Evolutionary conservation across 2,113 vertebrate genomes (phyloP), one percentile per base, ranked within the genome.

Genomic region (Gopherus evgoodei): DNA sequence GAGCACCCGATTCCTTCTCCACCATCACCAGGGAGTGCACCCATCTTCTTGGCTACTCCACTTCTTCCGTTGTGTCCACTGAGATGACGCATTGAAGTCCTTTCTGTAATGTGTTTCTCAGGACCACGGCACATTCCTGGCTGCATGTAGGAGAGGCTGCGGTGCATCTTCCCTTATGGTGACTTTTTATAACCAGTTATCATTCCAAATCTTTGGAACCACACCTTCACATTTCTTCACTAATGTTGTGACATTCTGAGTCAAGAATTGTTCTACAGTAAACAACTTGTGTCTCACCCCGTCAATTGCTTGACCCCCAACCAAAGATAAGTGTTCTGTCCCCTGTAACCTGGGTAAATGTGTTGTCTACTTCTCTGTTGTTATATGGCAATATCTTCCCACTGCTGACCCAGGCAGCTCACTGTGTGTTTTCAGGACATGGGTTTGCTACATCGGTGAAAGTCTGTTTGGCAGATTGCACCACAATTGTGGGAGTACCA

Each of bases 41-140:
- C 31, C 57, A 12, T 29, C 1, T 5, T 1, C 3, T 0, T 11
- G 2, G 76, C 10, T 29, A 10, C 29, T 44, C 35, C 2, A 0
- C 44, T 19, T 42, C 69, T 80, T 25, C 42, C 38, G 3, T 11
- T 27, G 19, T 0, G 31, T 65, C 7, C 62, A 65, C 13, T 17
- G 62, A 35, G 62, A n/a, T 19, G 62, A 19, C 3, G 8, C 62
- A 65, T n/a, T 35, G 31, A n/a, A n/a, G 65, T 72, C 14, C 65
- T 38, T 72, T 38, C 65, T 19, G 65, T 5, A 72, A n/a, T 38
- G 16, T 38, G 8, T 72, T 13, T 21, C 65, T 72, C n/a, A 9
- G 35, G 35, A 17, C n/a, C n/a, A 38, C 4, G 9, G 31, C 12
- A 29, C 14, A n/a, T 65, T 65, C 35, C 29, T 16, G 31, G 16